Evolutionary conservation across 2,113 vertebrate genomes (phyloP), one percentile per base, ranked within the genome.

Genomic region (Pollachius pollachius): DNA sequence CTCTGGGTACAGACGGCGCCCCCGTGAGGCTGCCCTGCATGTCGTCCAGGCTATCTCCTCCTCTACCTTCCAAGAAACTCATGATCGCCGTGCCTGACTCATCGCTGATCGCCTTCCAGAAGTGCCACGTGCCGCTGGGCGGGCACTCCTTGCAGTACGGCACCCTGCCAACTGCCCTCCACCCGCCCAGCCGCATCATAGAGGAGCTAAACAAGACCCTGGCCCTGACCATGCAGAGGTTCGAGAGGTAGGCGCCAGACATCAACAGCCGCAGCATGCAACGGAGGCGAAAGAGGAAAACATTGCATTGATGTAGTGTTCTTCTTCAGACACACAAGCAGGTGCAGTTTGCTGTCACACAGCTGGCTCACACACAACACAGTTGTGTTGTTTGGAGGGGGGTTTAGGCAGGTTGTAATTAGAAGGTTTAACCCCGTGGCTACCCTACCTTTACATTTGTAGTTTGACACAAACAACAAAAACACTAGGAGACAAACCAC

Each of bases 61-160:
- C 96, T 85, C 96, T 99, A 92, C 96, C 97, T 93, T 96, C 97
- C 89, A 99, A 99, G 94, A 99, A 98, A 95, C 95, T 98, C 90
- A 89, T 99, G 95, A 97, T 99, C 82, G 96, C 95, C 83, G 92
- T 95, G 84, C 95, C 96, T 34, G 89, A 99, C 85, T 92, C 95
- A 72, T 85, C 94, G 7, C 81, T 94, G 25, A 83, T 94, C 0
- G 93, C 94, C 77, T 87, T 90, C 83, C 96, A 97, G 91, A 98
- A 95, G 92, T 94, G 87, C 90, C 96, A 97, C 81, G 81, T 93
- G 71, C 87, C 90, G 17, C 79, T 90, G 65, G 93, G 94, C 73
- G 91, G 94, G 65, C 95, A 96, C 88, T 90, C 95, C 73, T 88
- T 95, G 73, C 95, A 94, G 73, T 97, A 97, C 0, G 89, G 94